A percentile compares a stretch with the other conserved stretches of the same genome.
These are phyloP conservation scores for Sebastes hubbsi DNA, from an alignment of 2,797 vertebrate genomes.

Conservation along the genomic window DNA sequence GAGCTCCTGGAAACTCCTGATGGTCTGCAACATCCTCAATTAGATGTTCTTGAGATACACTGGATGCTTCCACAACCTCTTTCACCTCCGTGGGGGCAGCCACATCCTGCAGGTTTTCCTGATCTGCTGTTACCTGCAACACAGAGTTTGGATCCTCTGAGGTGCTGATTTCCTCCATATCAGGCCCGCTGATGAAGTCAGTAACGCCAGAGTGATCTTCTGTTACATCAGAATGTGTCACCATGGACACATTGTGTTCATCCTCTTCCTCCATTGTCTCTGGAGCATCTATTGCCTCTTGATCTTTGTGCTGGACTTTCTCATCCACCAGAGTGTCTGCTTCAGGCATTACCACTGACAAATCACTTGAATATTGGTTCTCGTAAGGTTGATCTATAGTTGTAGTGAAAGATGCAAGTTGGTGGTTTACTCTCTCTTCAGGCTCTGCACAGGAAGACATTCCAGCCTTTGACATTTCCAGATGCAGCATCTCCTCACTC, in stretches of 20 bases:
- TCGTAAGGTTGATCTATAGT: constrained; percentile 17
- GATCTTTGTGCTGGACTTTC: constrained; percentile 5
- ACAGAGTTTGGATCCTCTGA: constrained; percentile 41
- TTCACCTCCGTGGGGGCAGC: background rate
- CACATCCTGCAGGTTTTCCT: constrained; percentile 5
- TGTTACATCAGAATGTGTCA: constrained; percentile 42
- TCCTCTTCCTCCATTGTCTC: constrained; percentile 50
- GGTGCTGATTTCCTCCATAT: constrained; percentile 44
- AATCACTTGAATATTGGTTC: background rate
- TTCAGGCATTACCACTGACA: background rate
- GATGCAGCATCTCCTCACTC: background rate
- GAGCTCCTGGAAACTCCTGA: background rate
- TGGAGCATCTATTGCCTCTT: background rate
- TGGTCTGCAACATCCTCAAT: constrained; percentile 17
- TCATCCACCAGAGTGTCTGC: constrained; percentile 6
- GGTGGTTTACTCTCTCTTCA: background rate
- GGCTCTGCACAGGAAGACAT: background rate
- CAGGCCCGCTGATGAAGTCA: constrained; percentile 38
- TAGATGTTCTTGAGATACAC: constrained; percentile 12
- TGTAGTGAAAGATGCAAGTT: background rate
- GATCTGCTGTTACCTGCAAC: background rate
- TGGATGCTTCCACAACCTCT: background rate
- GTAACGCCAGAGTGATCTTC: constrained; percentile 30
- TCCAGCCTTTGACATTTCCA: background rate
- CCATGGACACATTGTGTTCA: constrained; percentile 46